Evolutionary conservation across 2,797 vertebrate species (phyloP).

Genomic region (Tachyglossus aculeatus): DNA sequence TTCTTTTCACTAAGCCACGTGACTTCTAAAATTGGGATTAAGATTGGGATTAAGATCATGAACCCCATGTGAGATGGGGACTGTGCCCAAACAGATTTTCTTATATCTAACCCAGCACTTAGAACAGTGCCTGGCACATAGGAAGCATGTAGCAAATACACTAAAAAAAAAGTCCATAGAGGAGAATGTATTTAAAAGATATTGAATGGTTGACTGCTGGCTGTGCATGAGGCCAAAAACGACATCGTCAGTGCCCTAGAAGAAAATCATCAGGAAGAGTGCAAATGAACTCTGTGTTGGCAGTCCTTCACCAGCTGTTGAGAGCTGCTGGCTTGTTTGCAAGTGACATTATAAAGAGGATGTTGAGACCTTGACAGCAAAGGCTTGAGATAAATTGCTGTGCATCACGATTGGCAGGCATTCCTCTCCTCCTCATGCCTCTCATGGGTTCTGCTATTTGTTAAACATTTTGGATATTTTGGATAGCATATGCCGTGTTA

Average conservation of each 20-base stretch:
- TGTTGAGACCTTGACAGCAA: constrained; percentile 19
- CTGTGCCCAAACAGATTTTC: no score
- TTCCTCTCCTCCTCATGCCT: constrained; percentile 17
- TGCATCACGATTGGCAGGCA: background rate
- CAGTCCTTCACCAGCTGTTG: background rate
- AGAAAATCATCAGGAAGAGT: background rate
- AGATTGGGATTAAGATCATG: no score
- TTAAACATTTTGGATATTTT: constrained; percentile 16
- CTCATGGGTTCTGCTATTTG: background rate
- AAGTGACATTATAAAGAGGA: constrained; percentile 14
- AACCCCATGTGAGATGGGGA: no score
- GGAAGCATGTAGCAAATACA: no score
- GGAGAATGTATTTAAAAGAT: constrained; percentile 21
- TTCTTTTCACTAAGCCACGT: no score
- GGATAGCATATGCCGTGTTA: background rate
- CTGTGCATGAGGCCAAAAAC: constrained; percentile 15
- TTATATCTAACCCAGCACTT: no score
- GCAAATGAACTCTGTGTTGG: background rate
- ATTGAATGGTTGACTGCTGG: no score
- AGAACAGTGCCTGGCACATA: no score
- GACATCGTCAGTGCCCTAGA: background rate
- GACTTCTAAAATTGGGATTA: no score
- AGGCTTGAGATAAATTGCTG: background rate
- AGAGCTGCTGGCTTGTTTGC: constrained; percentile 22
- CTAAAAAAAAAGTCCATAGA: no score